Evolutionary conservation across 92 coral and sea anemone species (phyloP).

Genomic region (Porites divaricata): DNA sequence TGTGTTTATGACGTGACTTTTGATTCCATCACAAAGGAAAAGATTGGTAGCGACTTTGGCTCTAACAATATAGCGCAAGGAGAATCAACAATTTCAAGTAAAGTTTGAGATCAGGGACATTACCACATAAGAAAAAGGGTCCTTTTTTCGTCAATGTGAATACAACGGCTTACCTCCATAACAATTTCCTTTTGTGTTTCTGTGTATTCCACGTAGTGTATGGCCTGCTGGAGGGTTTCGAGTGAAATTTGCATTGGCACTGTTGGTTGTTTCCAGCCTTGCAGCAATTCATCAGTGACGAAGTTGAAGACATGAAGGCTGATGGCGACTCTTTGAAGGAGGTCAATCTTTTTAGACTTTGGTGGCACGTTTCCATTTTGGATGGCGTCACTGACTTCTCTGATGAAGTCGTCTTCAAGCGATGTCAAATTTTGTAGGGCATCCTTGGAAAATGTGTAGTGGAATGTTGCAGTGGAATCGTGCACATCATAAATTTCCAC

Average conservation of each 20-base stretch:
- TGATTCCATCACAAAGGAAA: no score
- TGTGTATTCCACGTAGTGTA: slow-evolving; percentile 28
- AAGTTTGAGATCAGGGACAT: no score
- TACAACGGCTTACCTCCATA: slow-evolving; percentile 38
- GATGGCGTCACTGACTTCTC: slow-evolving; percentile 16
- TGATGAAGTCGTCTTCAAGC: slow-evolving; percentile 9
- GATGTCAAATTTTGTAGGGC: not conserved
- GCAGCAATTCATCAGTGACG: slow-evolving; percentile 17
- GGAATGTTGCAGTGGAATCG: not conserved
- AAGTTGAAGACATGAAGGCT: slow-evolving; percentile 36
- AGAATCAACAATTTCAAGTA: no score
- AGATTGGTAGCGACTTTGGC: no score
- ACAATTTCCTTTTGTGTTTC: slow-evolving; percentile 59
- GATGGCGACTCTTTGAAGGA: slow-evolving; percentile 31
- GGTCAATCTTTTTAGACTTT: slow-evolving; percentile 44
- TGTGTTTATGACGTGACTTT: no score
- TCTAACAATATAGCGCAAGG: no score
- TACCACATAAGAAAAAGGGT: no score
- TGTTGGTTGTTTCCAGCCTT: slow-evolving; percentile 25
- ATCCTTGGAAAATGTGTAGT: not conserved
- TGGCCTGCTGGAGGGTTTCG: slow-evolving; percentile 43
- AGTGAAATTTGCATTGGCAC: slow-evolving; percentile 27
- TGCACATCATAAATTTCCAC: not conserved
- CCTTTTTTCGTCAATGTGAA: no score
- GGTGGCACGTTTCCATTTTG: slow-evolving; percentile 24